A percentile compares a stretch with the other conserved stretches of the same genome.
Evolutionary conservation across 2,113 vertebrate genomes (phyloP).

Genomic region (Brienomyrus brachyistius): DNA sequence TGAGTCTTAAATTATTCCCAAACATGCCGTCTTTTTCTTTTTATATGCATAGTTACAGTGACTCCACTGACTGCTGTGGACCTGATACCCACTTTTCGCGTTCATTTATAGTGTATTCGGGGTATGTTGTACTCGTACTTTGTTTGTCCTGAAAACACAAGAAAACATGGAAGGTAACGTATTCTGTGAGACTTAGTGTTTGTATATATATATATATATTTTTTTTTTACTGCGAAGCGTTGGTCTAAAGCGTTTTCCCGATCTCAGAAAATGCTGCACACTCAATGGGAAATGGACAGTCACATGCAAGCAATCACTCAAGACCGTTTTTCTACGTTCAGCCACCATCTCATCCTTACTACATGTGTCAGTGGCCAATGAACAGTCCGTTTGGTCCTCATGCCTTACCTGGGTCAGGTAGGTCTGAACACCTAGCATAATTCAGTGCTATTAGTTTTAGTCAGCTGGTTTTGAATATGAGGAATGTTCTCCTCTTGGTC

Average conservation of each 20-base stretch:
- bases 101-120: conserved; percentile 28
- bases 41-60: not conserved
- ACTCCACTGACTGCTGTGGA: not conserved
- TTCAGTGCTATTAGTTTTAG: not conserved
- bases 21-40: not conserved
- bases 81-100: not conserved
- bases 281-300: conserved; percentile 39
- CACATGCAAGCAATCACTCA: conserved; percentile 37
- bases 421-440: not conserved
- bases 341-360: conserved; percentile 43
- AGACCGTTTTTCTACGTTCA: conserved; percentile 51
- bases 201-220: too few species aligned
- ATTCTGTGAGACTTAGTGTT: not conserved
- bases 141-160: conserved; percentile 21
- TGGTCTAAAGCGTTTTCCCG: not conserved
- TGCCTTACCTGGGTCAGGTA: conserved; percentile 39
- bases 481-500: not conserved
- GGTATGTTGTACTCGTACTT: conserved; percentile 40
- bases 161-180: conserved; percentile 43
- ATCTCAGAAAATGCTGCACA: conserved; percentile 39
- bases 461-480: not conserved
- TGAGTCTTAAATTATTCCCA: not conserved
- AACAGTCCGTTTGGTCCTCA: conserved; percentile 39
- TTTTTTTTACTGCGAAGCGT: not conserved
- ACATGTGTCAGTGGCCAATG: conserved; percentile 44